Evolutionary conservation across 2,113 vertebrate species (phyloP).

Genomic region (Corvus moneduloides): DNA sequence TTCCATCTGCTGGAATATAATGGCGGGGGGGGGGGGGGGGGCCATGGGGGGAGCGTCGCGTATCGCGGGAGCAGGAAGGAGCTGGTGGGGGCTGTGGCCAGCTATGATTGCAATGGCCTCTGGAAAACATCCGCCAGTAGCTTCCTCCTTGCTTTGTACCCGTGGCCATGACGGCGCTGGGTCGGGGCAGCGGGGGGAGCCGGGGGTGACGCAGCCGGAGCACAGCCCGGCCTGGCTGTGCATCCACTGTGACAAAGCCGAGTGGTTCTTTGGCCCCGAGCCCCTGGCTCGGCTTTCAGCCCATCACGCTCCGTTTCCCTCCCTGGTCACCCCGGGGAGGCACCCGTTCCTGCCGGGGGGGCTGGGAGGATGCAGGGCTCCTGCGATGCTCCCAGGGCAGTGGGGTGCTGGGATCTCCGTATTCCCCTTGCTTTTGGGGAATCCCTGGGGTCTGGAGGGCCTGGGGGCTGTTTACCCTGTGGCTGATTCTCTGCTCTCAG

Average conservation of each 20-base stretch:
- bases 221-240: neutral
- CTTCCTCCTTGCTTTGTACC: neutral
- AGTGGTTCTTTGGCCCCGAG: neutral
- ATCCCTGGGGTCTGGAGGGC: no score
- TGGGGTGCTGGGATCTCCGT: rapidly evolving
- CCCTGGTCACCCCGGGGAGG: neutral
- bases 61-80: neutral
- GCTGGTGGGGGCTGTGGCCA: neutral
- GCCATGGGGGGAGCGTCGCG: rapidly evolving
- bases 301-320: neutral
- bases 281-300: neutral
- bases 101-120: neutral
- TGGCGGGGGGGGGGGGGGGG: rapidly evolving
- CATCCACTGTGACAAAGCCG: neutral
- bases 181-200: neutral
- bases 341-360: neutral
- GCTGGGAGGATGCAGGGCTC: neutral
- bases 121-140: neutral
- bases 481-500: neutral
- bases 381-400: neutral
- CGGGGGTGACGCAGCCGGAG: neutral
- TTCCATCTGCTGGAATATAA: neutral
- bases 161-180: rapidly evolving
- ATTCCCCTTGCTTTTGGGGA: neutral
- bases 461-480: neutral